phyloP scores from a whole-genome alignment of 2,888 invertebrate genomes.

The Merodon equestris region DNA sequence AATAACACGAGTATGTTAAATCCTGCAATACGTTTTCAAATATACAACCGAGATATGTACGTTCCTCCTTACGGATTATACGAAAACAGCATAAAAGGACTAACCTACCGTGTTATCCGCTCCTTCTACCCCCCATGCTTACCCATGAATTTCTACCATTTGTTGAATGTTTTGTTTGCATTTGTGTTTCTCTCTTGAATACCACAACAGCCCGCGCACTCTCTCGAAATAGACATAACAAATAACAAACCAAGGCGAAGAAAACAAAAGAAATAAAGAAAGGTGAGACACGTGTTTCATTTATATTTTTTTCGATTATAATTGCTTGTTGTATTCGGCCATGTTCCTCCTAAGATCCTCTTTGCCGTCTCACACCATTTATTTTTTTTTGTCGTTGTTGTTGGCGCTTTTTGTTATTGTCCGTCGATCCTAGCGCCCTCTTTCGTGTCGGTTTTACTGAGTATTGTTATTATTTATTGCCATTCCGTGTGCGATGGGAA shows the following conservation, averaged over 20 bases:
- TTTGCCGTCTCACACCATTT: no score
- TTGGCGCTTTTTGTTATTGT: no score
- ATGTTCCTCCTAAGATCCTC: conserved; percentile 23
- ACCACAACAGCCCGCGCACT: conserved; percentile 19
- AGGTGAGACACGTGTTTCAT: conserved; percentile 45
- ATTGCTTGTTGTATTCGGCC: conserved; percentile 46
- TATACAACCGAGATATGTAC: no score
- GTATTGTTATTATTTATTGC: conserved; percentile 42
- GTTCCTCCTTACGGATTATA: no score
- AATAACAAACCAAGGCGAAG: background rate
- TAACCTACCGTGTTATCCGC: no score
- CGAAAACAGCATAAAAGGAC: no score
- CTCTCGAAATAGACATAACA: conserved; percentile 39
- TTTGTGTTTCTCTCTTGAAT: conserved; percentile 44
- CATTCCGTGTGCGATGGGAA: conserved; percentile 28
- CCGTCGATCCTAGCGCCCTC: background rate
- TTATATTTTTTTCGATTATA: conserved; percentile 55
- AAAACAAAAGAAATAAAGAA: conserved; percentile 21
- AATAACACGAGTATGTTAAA: no score
- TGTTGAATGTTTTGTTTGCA: conserved; percentile 63
- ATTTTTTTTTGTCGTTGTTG: no score
- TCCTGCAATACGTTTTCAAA: no score
- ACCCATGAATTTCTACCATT: conserved; percentile 20
- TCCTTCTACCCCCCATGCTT: no score
- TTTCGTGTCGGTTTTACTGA: background rate